Evolutionary conservation across 2,797 vertebrate genomes (phyloP), one percentile per base, ranked within the genome.

Genomic region (Lacerta viridis): DNA sequence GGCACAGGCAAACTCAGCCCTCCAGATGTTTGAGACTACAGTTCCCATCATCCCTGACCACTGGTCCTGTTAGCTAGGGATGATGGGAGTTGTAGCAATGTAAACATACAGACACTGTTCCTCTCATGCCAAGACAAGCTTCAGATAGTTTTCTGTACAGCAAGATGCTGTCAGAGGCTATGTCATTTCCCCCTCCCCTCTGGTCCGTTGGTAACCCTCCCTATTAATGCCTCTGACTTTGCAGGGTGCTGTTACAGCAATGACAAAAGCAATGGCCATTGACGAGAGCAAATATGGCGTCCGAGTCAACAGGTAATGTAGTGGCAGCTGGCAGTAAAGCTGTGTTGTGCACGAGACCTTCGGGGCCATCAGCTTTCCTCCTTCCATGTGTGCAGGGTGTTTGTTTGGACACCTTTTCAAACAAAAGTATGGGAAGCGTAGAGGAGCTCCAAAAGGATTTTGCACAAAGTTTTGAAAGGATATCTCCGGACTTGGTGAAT

Each of bases 211-310:
- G 10, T 43, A 68, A 79, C 43, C 66, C 43, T 17, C 8, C 7
- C 18, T 3, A 29, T 66, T 41, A 46, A 50, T 68, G 18, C 18
- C 20, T 88, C 78, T 91, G 6, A n/a, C 41, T 55, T 15, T 95
- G 91, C 84, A 98, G 98, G 98, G 98, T 88, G 98, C 98, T 39
- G 96, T 98, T 3, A 94, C 96, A 7, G 96, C 98, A 81, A 97
- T 98, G 98, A 98, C 98, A 25, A 98, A 98, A 95, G 98, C 98
- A 0, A 97, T 98, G 97, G 98, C 98, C 83, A 96, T 98, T 80
- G 98, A 98, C 86, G 98, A 98, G 95, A 98, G 98, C 91, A 95
- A 90, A 15, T 84, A 97, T 88, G 95, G 95, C 0, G 97, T 98
- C 66, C 91, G 98, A 78, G 97, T 98, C 2, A 98, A 98, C 96